Percentiles rank a stretch among this genome's conserved stretches.
Conservation (phyloP, 2,113 vertebrate species). For the Emydura subglobosa region DNA sequence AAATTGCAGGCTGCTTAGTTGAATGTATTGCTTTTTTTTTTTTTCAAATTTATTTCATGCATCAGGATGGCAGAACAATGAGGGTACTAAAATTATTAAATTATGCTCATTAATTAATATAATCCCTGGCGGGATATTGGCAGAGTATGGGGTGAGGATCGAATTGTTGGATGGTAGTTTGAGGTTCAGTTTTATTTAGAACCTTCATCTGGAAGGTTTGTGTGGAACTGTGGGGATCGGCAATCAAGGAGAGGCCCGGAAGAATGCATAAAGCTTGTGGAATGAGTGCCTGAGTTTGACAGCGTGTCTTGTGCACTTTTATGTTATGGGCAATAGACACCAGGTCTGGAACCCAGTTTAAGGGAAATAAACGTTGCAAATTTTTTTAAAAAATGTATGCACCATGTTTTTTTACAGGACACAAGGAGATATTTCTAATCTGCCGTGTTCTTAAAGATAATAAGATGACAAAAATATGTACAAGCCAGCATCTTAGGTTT, state of each 20-base stretch:
- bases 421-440: not conserved
- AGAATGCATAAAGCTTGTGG: not conserved
- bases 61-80: not conserved
- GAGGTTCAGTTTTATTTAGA: not conserved
- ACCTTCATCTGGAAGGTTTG: not conserved
- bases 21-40: not conserved
- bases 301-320: not conserved
- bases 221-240: not conserved
- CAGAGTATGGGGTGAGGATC: not conserved
- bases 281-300: not conserved
- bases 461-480: not conserved
- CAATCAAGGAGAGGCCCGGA: not conserved
- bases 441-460: not conserved
- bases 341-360: not conserved
- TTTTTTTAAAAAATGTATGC: not conserved
- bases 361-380: not conserved
- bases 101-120: not conserved
- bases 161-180: not conserved
- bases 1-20: not conserved
- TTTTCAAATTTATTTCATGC: not conserved
- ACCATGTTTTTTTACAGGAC: not conserved
- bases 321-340: not conserved
- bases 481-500: not conserved
- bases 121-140: not conserved
- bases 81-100: not conserved